Base-by-base conservation (phyloP, 2,797 vertebrate species). In the Florisuga fusca region DNA sequence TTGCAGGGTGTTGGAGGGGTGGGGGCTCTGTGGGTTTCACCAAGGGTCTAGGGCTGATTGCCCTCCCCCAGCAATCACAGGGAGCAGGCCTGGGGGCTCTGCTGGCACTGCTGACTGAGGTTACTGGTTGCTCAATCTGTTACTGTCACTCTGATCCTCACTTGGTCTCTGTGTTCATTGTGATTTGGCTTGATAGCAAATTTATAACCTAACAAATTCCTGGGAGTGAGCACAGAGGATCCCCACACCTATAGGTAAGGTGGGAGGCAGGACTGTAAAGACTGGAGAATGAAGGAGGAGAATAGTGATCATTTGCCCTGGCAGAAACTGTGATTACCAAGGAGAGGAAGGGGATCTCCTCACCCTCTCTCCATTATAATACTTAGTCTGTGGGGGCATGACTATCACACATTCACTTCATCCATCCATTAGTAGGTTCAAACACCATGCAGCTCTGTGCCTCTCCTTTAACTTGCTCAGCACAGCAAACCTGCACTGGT, bases 21-120 rank as follows among this genome's bases (percentile, higher is more conserved):
- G 9, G 11, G 5, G 38, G 38, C 31, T 45, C 15, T 6, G 46
- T 10, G 22, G 36, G n/a, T 22, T 61, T 85, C 46, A 13, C 12
- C 1, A 0, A 6, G 21, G 17, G 38, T 10, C 72, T 36, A 27
- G 22, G n/a, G 18, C 22, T 68, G 38, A 27, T 61, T 1, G 0
- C 18, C n/a, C n/a, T 45, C 29, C 33, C 34, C 33, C 50, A 17
- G 1, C 34, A 45, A 19, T 9, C n/a, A n/a, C 22, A 15, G 46
- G 25, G 34, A 38, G 45, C 34, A 23, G 22, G 15, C 48, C 18
- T 46, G 23, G 29, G 29, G 27, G 29, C 29, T 50, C 59, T 21
- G 7, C 15, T 58, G 21, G 22, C 31, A 31, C 71, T 34, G n/a
- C 38, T 38, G 38, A 38, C 36, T 59, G n/a, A 84, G 26, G 45